phyloP scores from a whole-genome alignment of 2,888 invertebrate genomes.

The Cyrtodaria siliqua region DNA sequence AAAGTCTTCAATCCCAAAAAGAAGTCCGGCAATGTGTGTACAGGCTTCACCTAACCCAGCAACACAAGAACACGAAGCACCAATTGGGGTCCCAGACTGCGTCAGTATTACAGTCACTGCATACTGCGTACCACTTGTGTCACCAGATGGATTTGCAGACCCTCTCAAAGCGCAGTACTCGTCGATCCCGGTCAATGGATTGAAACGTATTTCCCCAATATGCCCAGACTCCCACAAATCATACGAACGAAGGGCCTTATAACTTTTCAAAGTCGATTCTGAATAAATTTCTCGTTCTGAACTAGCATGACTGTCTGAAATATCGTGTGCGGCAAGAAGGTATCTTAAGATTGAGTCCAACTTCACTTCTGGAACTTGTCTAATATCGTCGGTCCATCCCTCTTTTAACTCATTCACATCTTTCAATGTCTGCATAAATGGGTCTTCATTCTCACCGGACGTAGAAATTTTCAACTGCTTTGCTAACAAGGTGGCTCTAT shows the following conservation, averaged over 20 bases:
- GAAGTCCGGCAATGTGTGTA: conserved; percentile 23
- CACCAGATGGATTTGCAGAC: conserved; percentile 24
- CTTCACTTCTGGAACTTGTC: conserved; percentile 1
- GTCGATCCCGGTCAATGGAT: neutral
- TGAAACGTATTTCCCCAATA: neutral
- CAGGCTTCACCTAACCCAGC: conserved; percentile 29
- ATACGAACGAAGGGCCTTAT: conserved; percentile 25
- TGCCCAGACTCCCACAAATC: conserved; percentile 17
- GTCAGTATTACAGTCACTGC: conserved; percentile 13
- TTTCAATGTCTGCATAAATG: conserved; percentile 21
- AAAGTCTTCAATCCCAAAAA: conserved; percentile 28
- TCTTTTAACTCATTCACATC: conserved; percentile 6
- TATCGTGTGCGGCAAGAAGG: conserved; percentile 27
- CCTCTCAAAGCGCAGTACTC: conserved; percentile 20
- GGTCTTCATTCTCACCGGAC: neutral
- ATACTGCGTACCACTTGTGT: conserved; percentile 38
- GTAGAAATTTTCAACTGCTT: conserved; percentile 14
- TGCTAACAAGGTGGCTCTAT: neutral
- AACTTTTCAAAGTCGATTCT: conserved; percentile 6
- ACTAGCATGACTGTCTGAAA: neutral
- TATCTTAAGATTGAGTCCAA: conserved; percentile 9
- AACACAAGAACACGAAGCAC: conserved; percentile 22
- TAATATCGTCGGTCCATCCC: conserved; percentile 23
- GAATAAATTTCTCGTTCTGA: conserved; percentile 18
- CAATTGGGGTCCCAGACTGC: conserved; percentile 4